phyloP scores from a whole-genome alignment of 2,113 vertebrate genomes.

The Channa argus region DNA sequence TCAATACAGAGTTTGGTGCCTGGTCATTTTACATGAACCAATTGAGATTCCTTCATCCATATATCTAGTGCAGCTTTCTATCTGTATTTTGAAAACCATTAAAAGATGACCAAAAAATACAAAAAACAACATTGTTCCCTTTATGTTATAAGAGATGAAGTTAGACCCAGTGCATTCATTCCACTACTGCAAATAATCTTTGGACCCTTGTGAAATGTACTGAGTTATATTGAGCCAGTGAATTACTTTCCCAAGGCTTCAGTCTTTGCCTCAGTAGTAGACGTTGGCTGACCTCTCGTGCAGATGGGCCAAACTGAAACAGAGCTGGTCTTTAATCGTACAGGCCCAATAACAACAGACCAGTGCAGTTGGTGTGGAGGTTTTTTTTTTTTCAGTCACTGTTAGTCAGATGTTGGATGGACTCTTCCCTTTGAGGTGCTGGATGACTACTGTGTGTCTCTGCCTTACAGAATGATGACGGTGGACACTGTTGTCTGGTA shows the following conservation, averaged over 20 bases:
- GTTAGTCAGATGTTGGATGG: conserved; percentile 27
- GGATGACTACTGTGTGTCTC: conserved; percentile 32
- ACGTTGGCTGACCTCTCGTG: conserved; percentile 70
- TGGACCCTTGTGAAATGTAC: conserved; percentile 45
- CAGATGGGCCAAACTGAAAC: conserved; percentile 70
- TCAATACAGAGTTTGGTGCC: too few species aligned
- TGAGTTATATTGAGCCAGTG: conserved; percentile 51
- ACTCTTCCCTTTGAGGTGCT: conserved; percentile 8
- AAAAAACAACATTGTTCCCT: neutral
- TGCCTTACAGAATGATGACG: conserved; percentile 91
- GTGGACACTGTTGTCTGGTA: conserved; percentile 96
- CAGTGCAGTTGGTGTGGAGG: conserved; percentile 21
- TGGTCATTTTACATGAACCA: too few species aligned
- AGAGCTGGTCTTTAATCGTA: conserved; percentile 68
- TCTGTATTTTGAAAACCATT: conserved; percentile 4
- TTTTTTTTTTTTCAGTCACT: conserved; percentile 29
- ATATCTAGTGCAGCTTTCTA: neutral
- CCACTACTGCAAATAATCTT: conserved; percentile 34
- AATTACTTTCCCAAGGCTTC: conserved; percentile 62
- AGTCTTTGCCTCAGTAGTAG: conserved; percentile 64
- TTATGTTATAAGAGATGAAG: conserved; percentile 12
- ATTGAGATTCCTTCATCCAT: too few species aligned
- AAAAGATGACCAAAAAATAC: conserved; percentile 1
- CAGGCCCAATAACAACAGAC: conserved; percentile 47
- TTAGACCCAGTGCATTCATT: conserved; percentile 1